Evolutionary conservation across 2,797 vertebrate species (phyloP).

Genomic region (Pseudomugil gertrudae): DNA sequence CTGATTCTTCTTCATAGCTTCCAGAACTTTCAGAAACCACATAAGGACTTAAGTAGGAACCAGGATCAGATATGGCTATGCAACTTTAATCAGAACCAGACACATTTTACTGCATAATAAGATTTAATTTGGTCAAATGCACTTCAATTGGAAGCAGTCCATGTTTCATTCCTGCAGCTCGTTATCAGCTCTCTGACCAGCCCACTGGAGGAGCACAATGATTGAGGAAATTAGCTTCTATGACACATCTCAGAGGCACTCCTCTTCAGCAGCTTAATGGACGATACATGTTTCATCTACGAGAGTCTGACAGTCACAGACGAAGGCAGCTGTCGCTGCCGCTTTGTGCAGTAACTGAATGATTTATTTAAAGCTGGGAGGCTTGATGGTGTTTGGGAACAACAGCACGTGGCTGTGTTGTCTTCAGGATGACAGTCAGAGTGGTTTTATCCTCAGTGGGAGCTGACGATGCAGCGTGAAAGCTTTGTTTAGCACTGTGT

Average conservation of each 20-base stretch:
- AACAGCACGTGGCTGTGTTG: neutral
- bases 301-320: neutral
- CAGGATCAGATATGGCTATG: neutral
- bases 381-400: neutral
- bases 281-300: slow-evolving; percentile 23
- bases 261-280: slow-evolving; percentile 29
- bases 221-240: slow-evolving; percentile 45
- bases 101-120: slow-evolving; percentile 7
- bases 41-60: too few species aligned
- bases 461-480: neutral
- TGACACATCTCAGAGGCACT: slow-evolving; percentile 4
- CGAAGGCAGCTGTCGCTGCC: neutral
- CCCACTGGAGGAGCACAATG: slow-evolving; percentile 10
- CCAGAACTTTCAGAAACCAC: too few species aligned
- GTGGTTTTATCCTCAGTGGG: slow-evolving; percentile 14
- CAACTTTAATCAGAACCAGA: neutral
- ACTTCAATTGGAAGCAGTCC: neutral
- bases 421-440: slow-evolving; percentile 1
- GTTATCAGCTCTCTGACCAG: neutral
- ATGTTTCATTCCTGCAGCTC: slow-evolving; percentile 5
- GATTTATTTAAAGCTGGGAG: neutral
- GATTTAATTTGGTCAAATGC: slow-evolving; percentile 7
- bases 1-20: neutral
- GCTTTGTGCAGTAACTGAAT: neutral
- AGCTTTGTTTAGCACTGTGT: neutral